These are phyloP conservation scores for Eupsilia transversa DNA, from an alignment of 2,888 invertebrate genomes.

Conservation along the genomic window DNA sequence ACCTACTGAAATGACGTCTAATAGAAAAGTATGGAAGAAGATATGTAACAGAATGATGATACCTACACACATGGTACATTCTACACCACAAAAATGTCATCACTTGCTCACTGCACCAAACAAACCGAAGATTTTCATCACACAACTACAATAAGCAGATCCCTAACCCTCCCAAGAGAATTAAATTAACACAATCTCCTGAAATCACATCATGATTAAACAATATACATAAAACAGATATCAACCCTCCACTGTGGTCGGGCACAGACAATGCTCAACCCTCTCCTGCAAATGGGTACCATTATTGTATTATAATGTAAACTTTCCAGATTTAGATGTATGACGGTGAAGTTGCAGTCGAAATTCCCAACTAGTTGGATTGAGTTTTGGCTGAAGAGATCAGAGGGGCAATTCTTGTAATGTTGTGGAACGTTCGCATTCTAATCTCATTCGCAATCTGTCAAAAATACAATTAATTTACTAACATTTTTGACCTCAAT, in stretches of 20 bases:
- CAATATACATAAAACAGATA: constrained; percentile 47
- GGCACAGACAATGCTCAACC: constrained; percentile 46
- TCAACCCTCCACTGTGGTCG: constrained; percentile 50
- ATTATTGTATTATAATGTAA: constrained; percentile 39
- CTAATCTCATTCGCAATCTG: too few species aligned
- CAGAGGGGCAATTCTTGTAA: too few species aligned
- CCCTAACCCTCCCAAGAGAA: constrained; percentile 11
- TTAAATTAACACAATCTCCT: constrained; percentile 57
- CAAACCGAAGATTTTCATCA: background rate
- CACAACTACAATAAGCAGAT: background rate
- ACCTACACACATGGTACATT: background rate
- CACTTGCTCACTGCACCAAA: background rate
- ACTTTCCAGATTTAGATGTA: constrained; percentile 6
- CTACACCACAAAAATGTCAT: background rate
- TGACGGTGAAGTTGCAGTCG: background rate
- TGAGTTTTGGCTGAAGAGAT: background rate
- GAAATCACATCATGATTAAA: constrained; percentile 49
- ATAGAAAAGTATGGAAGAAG: too few species aligned
- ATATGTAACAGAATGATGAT: too few species aligned
- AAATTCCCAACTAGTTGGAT: background rate
- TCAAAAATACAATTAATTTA: too few species aligned
- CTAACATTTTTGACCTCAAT: too few species aligned
- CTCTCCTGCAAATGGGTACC: constrained; percentile 31
- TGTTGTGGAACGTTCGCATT: too few species aligned
- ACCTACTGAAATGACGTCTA: too few species aligned